These are phyloP conservation scores for Arbacia lixula DNA, from an alignment of 53 echinoderm and acorn worm species.

Conservation along the genomic window DNA sequence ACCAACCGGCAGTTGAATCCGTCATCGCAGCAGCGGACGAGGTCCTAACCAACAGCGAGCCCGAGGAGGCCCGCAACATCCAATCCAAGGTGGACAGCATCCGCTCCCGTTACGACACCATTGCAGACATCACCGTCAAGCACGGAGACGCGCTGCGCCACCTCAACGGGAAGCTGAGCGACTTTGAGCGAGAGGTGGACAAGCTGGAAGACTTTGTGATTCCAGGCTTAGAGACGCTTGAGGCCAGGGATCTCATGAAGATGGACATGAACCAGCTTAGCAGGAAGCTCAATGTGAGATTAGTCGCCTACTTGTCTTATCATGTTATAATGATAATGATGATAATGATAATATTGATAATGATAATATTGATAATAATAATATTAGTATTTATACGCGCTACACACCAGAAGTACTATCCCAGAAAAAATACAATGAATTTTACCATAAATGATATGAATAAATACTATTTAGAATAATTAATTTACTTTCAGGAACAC, in stretches of 20 bases:
- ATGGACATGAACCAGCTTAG: conserved; percentile 90
- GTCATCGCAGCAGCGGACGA: conserved; percentile 76
- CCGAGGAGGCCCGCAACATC: conserved; percentile 79
- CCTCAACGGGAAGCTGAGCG: conserved; percentile 73
- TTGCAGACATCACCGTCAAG: conserved; percentile 67
- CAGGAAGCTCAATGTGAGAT: conserved; percentile 91
- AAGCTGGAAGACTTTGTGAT: conserved; percentile 95
- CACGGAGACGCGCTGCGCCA: conserved; percentile 82
- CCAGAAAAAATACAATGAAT: no score
- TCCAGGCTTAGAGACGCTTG: conserved; percentile 83
- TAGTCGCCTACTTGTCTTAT: no score
- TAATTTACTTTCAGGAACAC: no score
- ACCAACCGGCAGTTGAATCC: conserved; percentile 88
- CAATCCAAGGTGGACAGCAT: conserved; percentile 87
- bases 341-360: no score
- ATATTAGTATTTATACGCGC: no score
- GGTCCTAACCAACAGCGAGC: conserved; percentile 85
- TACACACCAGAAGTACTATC: no score
- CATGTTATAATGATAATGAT: no score
- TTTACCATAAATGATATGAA: no score
- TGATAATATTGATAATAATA: no score
- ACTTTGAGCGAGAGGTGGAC: conserved; percentile 96
- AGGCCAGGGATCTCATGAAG: conserved; percentile 83
- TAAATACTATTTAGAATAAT: no score
- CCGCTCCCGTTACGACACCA: conserved; percentile 68